These are phyloP conservation scores for Athene cunicularia DNA, from an alignment of 2,113 vertebrate genomes.

Conservation along the genomic window DNA sequence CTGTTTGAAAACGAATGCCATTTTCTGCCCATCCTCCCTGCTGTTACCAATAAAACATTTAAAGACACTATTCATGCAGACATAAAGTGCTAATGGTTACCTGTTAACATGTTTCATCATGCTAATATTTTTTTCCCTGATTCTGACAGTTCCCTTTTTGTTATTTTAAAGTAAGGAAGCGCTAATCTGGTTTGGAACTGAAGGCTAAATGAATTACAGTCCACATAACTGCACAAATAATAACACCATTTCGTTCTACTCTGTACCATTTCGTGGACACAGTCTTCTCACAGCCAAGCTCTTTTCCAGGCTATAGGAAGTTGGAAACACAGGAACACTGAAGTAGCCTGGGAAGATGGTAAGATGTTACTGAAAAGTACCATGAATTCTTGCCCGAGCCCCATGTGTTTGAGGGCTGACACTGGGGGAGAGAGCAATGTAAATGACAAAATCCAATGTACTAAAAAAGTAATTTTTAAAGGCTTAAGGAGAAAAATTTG, in stretches of 20 bases:
- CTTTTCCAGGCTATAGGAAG: background rate
- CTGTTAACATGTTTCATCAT: slow-evolving; percentile 77
- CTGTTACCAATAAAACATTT: slow-evolving; percentile 76
- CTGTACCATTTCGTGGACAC: slow-evolving; percentile 8
- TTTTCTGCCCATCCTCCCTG: slow-evolving; percentile 58
- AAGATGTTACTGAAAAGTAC: background rate
- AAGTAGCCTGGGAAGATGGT: background rate
- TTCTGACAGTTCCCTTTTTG: slow-evolving; percentile 68
- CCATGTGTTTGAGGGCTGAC: background rate
- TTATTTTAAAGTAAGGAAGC: slow-evolving; percentile 69
- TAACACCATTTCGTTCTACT: slow-evolving; percentile 40
- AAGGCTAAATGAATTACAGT: slow-evolving; percentile 65
- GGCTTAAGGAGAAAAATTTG: background rate
- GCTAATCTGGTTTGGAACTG: slow-evolving; percentile 61
- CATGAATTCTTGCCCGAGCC: background rate
- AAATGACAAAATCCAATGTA: fast-evolving
- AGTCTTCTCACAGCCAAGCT: slow-evolving; percentile 26
- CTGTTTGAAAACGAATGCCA: slow-evolving; percentile 62
- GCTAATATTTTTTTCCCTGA: slow-evolving; percentile 70
- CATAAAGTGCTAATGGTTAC: slow-evolving; percentile 79
- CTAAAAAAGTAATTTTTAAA: background rate
- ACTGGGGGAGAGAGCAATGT: background rate
- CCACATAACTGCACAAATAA: slow-evolving; percentile 44
- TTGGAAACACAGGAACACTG: background rate
- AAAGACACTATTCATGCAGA: slow-evolving; percentile 74